A percentile compares a stretch with the other conserved stretches of the same genome.
These are phyloP conservation scores for Phylloscopus collybita DNA, from an alignment of 2,797 vertebrate species.

Conservation along the genomic window DNA sequence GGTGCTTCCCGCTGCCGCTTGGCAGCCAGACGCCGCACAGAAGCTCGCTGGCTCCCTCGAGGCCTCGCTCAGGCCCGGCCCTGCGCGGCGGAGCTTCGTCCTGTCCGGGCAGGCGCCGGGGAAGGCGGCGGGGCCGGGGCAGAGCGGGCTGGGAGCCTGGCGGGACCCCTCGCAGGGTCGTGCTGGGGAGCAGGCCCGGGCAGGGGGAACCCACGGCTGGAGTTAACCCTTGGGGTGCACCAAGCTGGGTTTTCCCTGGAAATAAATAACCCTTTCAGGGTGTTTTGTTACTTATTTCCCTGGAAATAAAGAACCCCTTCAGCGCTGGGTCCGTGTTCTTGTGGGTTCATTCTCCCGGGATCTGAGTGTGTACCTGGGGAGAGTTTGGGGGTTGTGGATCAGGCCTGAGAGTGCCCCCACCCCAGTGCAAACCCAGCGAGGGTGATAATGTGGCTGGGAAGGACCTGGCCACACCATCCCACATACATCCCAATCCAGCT, in stretches of 20 bases:
- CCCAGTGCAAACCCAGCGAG: neutral
- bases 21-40: slow-evolving; percentile 37
- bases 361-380: neutral
- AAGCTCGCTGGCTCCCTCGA: slow-evolving; percentile 25
- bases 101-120: neutral
- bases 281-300: neutral
- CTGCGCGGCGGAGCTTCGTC: neutral
- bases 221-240: neutral
- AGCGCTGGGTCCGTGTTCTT: accelerated
- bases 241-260: neutral
- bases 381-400: accelerated
- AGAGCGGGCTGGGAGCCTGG: neutral
- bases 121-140: accelerated
- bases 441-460: neutral
- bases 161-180: neutral
- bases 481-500: neutral
- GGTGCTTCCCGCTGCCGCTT: slow-evolving; percentile 46
- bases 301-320: neutral
- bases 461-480: neutral
- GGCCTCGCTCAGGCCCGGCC: slow-evolving; percentile 4
- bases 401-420: accelerated
- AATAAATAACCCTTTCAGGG: neutral
- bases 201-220: accelerated
- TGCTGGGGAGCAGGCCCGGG: neutral
- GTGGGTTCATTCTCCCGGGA: neutral